A percentile compares a stretch with the other conserved stretches of the same genome.
These are phyloP conservation scores for Ophthalmolycus amberensis DNA, from an alignment of 2,113 vertebrate genomes.

Conservation along the genomic window DNA sequence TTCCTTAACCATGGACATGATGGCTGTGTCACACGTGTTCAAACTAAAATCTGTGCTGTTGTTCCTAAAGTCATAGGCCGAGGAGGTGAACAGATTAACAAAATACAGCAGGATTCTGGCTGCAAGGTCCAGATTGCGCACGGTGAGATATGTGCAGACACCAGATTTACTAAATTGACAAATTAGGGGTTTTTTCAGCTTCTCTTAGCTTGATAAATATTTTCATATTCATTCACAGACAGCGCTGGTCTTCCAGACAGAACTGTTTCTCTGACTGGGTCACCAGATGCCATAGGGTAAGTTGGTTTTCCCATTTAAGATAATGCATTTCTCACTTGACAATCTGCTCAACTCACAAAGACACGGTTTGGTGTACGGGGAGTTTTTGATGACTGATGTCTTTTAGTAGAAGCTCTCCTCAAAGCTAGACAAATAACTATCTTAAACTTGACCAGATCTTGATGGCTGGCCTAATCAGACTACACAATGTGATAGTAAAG, in stretches of 20 bases:
- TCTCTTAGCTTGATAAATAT: neutral
- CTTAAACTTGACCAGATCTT: neutral
- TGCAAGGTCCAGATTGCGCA: conserved; percentile 97
- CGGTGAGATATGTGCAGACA: conserved; percentile 77
- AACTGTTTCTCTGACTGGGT: conserved; percentile 89
- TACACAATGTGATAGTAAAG: neutral
- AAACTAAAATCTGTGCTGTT: conserved; percentile 17
- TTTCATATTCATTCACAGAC: conserved; percentile 78
- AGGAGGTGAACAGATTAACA: conserved; percentile 95
- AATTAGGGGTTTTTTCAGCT: neutral
- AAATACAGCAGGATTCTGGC: conserved; percentile 95
- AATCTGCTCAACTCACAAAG: neutral
- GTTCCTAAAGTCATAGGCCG: conserved; percentile 89
- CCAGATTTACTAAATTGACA: neutral
- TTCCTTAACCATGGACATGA: neutral
- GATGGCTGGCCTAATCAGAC: neutral
- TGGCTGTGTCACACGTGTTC: neutral
- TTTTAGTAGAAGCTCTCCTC: neutral
- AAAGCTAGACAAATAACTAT: neutral
- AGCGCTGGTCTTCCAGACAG: conserved; percentile 91
- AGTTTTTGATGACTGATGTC: neutral
- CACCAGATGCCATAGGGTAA: conserved; percentile 90
- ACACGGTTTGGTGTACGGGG: neutral
- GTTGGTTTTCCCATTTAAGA: conserved; percentile 56
- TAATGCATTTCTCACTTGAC: neutral